These are phyloP conservation scores for Actinia equina DNA, from an alignment of 64 coral and sea anemone species.

Conservation along the genomic window DNA sequence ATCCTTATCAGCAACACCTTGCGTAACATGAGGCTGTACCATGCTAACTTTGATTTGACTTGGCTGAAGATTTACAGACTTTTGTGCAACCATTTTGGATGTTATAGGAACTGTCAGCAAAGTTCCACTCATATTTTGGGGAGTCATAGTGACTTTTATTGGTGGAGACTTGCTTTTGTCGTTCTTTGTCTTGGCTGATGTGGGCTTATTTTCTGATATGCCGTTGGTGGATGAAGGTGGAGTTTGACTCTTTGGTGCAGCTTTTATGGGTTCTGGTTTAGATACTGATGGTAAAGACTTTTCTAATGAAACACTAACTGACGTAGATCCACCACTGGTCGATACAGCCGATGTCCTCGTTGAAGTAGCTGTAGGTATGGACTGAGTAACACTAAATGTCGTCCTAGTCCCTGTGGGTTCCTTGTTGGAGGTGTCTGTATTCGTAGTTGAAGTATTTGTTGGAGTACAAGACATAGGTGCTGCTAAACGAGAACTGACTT, in stretches of 20 bases:
- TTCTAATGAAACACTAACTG: neutral
- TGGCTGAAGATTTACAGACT: neutral
- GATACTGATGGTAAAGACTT: neutral
- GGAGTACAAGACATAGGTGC: constrained; percentile 86
- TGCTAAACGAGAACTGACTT: constrained; percentile 66
- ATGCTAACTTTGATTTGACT: constrained; percentile 12
- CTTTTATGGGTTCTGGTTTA: neutral
- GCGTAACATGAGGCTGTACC: constrained; percentile 20
- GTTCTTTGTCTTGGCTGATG: neutral
- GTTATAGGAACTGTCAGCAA: neutral
- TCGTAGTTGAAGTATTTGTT: constrained; percentile 48
- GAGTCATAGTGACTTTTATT: neutral
- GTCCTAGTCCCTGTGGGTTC: neutral
- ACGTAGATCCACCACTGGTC: neutral
- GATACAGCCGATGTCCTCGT: neutral
- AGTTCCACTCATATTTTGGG: neutral
- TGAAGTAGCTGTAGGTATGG: neutral
- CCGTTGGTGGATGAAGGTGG: neutral
- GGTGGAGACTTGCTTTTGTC: constrained; percentile 1
- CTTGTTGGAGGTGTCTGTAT: constrained; percentile 9
- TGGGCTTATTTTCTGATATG: neutral
- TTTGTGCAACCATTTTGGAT: neutral
- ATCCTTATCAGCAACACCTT: constrained; percentile 26
- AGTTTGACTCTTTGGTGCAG: neutral
- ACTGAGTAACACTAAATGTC: neutral